Base-by-base conservation (phyloP, 2,888 invertebrate genomes). In the Exocentrus adspersus region DNA sequence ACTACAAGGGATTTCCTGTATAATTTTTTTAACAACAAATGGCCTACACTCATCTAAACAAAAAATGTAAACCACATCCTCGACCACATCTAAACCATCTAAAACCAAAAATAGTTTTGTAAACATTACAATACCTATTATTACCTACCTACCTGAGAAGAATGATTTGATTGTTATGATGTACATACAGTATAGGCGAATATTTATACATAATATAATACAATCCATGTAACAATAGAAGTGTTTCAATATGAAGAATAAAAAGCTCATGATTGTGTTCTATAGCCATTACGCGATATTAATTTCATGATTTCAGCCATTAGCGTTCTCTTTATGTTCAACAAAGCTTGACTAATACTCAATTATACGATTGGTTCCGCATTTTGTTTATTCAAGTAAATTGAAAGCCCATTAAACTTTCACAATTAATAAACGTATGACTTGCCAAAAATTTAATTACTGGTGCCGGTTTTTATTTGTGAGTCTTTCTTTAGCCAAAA, bases 281-380 rank as follows among this genome's bases (percentile, higher is more conserved):
- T 32, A 32, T 32, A 12, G 37, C 37, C n/a, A n/a, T 3, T 5
- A 37, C 12, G 12, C 37, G 14, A 37, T 37, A 37, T 37, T 12
- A 37, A 12, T 37, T 37, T 37, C 12, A 37, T n/a, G n/a, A 37
- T 37, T 37, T 37, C 37, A n/a, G 14, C 14, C 12, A 37, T 37
- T 37, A 37, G 12, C 37, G 37, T n/a, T 14, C 3, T 37, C 37
- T 51, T 51, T 51, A 51, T 37, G 19, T 37, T 37, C 32, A 51
- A 51, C 37, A 51, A 51, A 51, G 32, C 51, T 12, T 51, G 37
- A 51, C 51, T 51, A 51, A 51, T 51, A 37, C 14, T 12, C 32
- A 51, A 51, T 51, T 51, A 51, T 20, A 7, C 20, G 20, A 53
- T 53, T 53, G 17, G 53, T 42, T 53, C 37, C 53, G 53, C 12